These are phyloP conservation scores for Eupeodes corollae DNA, from an alignment of 1,140 invertebrate species.

Conservation along the genomic window DNA sequence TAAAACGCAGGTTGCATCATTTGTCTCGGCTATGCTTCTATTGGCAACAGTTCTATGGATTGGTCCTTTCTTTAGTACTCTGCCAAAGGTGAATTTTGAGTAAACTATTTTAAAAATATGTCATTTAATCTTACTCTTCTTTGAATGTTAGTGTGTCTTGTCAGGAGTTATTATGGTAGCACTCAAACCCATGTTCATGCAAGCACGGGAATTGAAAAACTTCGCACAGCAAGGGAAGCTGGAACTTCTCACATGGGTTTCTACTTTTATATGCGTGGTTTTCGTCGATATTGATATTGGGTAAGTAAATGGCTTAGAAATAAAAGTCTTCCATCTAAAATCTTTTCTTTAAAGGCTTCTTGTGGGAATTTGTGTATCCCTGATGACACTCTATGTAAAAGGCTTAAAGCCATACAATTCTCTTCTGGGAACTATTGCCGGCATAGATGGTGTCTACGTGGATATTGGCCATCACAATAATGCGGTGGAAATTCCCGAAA, in stretches of 20 bases:
- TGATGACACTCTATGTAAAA: constrained; percentile 31
- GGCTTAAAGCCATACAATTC: constrained; percentile 27
- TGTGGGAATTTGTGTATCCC: constrained; percentile 24
- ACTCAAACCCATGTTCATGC: constrained; percentile 78
- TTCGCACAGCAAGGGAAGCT: constrained; percentile 67
- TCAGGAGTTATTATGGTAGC: constrained; percentile 85
- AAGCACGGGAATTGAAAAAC: constrained; percentile 58
- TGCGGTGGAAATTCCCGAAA: constrained; percentile 25
- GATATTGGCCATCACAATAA: constrained; percentile 29
- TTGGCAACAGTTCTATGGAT: constrained; percentile 69
- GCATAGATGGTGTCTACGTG: constrained; percentile 27
- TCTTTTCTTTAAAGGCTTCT: constrained; percentile 16
- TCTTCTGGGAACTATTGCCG: constrained; percentile 25
- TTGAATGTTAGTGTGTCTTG: constrained; percentile 45
- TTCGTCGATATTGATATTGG: constrained; percentile 74
- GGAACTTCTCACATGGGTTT: constrained; percentile 77
- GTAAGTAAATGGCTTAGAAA: constrained; percentile 10
- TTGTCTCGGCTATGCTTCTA: constrained; percentile 57
- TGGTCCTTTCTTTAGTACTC: constrained; percentile 69
- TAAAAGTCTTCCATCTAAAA: not conserved
- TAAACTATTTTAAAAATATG: not conserved
- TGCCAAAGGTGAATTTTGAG: constrained; percentile 52
- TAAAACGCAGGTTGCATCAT: constrained; percentile 63
- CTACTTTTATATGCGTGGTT: constrained; percentile 67
- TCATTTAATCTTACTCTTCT: not conserved